Percentiles rank a stretch among this genome's conserved stretches.
These are phyloP conservation scores for Penaeus monodon DNA, from an alignment of 2,888 invertebrate genomes.

Conservation along the genomic window DNA sequence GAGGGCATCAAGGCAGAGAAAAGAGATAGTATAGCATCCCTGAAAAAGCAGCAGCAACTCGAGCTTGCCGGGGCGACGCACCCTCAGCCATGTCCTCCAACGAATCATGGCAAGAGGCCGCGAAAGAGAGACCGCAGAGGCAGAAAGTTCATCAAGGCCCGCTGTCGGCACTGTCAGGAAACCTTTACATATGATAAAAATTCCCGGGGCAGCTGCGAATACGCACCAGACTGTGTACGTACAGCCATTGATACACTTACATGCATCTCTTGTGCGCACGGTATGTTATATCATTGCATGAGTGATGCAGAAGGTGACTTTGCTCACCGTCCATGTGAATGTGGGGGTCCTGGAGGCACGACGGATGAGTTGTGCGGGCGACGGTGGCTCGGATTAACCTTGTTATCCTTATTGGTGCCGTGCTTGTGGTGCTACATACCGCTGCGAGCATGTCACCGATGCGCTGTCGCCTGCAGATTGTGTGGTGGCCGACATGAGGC, in stretches of 20 bases:
- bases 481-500: slow-evolving; percentile 84
- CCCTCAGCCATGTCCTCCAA: slow-evolving; percentile 44
- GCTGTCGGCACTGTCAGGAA: slow-evolving; percentile 73
- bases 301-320: slow-evolving; percentile 91
- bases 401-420: slow-evolving; percentile 89
- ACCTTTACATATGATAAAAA: slow-evolving; percentile 85
- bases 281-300: slow-evolving; percentile 94
- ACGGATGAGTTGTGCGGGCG: slow-evolving; percentile 81
- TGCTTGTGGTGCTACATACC: slow-evolving; percentile 95
- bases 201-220: slow-evolving; percentile 80
- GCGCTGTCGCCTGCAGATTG: slow-evolving; percentile 83
- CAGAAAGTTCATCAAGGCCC: slow-evolving; percentile 55
- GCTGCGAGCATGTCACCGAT: slow-evolving; percentile 85
- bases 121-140: slow-evolving; percentile 29
- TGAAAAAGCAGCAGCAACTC: slow-evolving; percentile 60
- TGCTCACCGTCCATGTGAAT: slow-evolving; percentile 86
- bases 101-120: slow-evolving; percentile 35
- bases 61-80: slow-evolving; percentile 49
- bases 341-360: slow-evolving; percentile 71
- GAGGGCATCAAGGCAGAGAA: slow-evolving; percentile 67
- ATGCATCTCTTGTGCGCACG: slow-evolving; percentile 88
- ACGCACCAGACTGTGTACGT: slow-evolving; percentile 85
- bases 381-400: slow-evolving; percentile 87
- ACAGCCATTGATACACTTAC: slow-evolving; percentile 85
- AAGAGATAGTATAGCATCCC: slow-evolving; percentile 54